Base-by-base conservation (phyloP, 2,888 invertebrate genomes). In the Meiosimyza platycephala region DNA sequence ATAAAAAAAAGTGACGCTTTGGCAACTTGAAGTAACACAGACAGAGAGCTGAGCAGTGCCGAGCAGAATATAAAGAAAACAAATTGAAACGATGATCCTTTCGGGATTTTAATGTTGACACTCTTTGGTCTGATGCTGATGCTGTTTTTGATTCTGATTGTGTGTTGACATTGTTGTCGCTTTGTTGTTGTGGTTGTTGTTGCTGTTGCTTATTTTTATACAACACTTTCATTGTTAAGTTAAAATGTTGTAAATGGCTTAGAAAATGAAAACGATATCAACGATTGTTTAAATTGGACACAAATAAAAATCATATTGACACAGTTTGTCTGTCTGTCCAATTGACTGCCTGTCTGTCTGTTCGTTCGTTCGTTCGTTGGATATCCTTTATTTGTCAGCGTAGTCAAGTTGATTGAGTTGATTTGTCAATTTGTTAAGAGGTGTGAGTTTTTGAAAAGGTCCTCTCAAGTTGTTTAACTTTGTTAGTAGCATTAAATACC, bases 241-340 rank as follows among this genome's bases (percentile, higher is more conserved):
- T 82, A 82, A 83, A 83, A 83, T 79, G 82, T 77, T 81, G 82
- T 82, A 83, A 83, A 84, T 83, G 83, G 82, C 80, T 83, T 81
- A 79, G 82, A 83, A 83, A 84, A 84, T 80, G 77, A 72, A 77
- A 76, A 76, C 74, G 71, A 75, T 66, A 74, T 72, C 71, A 50
- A 59, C 59, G 70, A 67, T 74, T 73, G 71, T 51, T 76, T 76
- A 82, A 82, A 81, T 83, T 83, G 81, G 79, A 80, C 81, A 82
- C 81, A 82, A 81, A 82, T 81, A 82, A 81, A 82, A 83, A 79
- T 80, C 79, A 79, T 84, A 82, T 84, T 84, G 83, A 83, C 83
- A 83, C 82, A 84, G 80, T 84, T 83, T 82, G 82, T 83, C 83
- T 80, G 18, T 28, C 47, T 18, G 16, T 67, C 15, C 40, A 6